A percentile compares a stretch with the other conserved stretches of the same genome.
These are phyloP conservation scores for Drosophila pegasa DNA, from an alignment of 2,888 invertebrate genomes.

Conservation along the genomic window DNA sequence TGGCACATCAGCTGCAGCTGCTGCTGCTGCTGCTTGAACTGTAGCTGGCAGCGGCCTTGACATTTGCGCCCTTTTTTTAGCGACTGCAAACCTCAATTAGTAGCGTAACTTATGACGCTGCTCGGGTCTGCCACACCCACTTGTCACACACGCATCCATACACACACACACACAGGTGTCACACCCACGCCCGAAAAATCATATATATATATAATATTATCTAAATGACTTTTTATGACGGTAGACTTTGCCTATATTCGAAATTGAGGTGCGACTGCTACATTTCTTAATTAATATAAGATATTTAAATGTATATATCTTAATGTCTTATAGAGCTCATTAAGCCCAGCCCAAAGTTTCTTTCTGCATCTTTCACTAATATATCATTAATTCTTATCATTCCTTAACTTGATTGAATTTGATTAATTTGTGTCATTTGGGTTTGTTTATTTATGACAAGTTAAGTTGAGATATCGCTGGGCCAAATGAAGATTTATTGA, in stretches of 20 bases:
- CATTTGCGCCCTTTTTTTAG: conserved; percentile 71
- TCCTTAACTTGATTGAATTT: conserved; percentile 1
- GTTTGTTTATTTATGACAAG: conserved; percentile 7
- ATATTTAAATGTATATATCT: not conserved
- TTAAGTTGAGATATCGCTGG: not conserved
- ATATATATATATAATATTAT: not conserved
- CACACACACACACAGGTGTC: conserved; percentile 47
- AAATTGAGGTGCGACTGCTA: not conserved
- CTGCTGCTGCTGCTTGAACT: conserved; percentile 18
- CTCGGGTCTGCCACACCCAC: conserved; percentile 67
- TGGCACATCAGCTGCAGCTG: conserved; percentile 27
- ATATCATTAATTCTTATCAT: not conserved
- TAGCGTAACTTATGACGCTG: conserved; percentile 62
- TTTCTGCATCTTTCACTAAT: not conserved
- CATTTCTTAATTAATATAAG: not conserved
- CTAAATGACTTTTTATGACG: conserved; percentile 8
- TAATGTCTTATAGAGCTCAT: not conserved
- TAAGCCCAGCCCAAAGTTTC: not conserved
- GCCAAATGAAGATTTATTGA: conserved; percentile 10
- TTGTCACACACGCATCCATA: conserved; percentile 37
- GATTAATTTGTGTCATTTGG: conserved; percentile 4
- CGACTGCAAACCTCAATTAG: conserved; percentile 66
- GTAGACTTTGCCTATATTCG: conserved; percentile 14
- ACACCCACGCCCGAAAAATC: conserved; percentile 28
- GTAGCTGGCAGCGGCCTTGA: conserved; percentile 65